A percentile compares a stretch with the other conserved stretches of the same genome.
phyloP scores from a whole-genome alignment of 1,140 invertebrate species.

The Brachionus paranguensis region DNA sequence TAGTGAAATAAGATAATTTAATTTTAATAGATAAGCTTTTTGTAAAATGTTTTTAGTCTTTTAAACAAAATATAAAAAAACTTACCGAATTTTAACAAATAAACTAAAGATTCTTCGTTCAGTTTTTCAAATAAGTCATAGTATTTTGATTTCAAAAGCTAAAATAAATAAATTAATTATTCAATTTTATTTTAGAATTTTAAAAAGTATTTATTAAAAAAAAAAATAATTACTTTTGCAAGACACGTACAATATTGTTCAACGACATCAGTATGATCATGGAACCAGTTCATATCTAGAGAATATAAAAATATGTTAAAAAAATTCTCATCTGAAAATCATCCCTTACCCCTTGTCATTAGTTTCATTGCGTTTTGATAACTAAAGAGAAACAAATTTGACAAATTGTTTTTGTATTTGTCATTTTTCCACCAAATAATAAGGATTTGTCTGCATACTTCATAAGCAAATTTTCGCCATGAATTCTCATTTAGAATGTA shows the following conservation, averaged over 20 bases:
- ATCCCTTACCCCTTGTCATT: not conserved
- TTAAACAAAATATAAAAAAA: not conserved
- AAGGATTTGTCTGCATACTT: slow-evolving; percentile 36
- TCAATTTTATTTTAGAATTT: not conserved
- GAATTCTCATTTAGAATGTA: slow-evolving; percentile 38
- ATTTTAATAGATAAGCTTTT: too few relatives aligned
- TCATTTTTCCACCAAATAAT: slow-evolving; percentile 40
- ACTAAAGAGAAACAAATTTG: not conserved
- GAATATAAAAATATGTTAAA: not conserved
- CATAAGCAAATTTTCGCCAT: slow-evolving; percentile 5
- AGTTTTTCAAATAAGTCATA: slow-evolving; percentile 36
- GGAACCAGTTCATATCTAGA: slow-evolving; percentile 39
- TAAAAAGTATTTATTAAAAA: not conserved
- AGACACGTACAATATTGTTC: slow-evolving; percentile 38
- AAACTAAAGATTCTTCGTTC: not conserved
- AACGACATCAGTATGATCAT: slow-evolving; percentile 38
- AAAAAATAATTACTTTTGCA: not conserved
- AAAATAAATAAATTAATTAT: not conserved
- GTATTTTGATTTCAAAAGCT: slow-evolving; percentile 38
- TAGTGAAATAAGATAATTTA: too few relatives aligned
- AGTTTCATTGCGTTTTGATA: slow-evolving; percentile 32
- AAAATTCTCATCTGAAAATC: not conserved
- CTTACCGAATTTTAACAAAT: slow-evolving; percentile 36
- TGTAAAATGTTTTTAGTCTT: too few relatives aligned
- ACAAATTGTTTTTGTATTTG: not conserved